These are phyloP conservation scores for Prosapia bicincta DNA, from an alignment of 2,888 invertebrate species.

Conservation along the genomic window DNA sequence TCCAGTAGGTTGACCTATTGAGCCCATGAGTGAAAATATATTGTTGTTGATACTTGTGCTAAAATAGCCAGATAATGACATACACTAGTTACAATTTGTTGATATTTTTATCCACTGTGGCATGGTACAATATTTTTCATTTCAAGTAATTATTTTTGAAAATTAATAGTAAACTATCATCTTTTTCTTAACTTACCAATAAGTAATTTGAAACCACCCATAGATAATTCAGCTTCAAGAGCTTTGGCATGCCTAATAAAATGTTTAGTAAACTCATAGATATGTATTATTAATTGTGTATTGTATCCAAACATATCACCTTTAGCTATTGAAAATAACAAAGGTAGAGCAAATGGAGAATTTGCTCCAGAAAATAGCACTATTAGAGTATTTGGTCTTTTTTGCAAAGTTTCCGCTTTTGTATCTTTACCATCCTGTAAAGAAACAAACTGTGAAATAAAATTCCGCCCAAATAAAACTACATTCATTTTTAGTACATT, in stretches of 20 bases:
- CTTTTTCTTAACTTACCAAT: not conserved
- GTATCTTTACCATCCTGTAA: not conserved
- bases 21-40: too few species aligned
- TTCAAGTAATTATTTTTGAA: too few species aligned
- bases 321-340: not conserved
- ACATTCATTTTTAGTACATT: too few species aligned
- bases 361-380: not conserved
- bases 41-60: too few species aligned
- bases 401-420: not conserved
- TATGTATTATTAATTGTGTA: not conserved
- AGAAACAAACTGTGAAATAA: not conserved
- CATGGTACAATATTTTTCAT: too few species aligned
- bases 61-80: too few species aligned
- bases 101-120: too few species aligned
- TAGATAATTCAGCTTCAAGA: not conserved
- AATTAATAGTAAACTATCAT: too few species aligned
- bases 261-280: not conserved
- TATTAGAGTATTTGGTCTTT: not conserved
- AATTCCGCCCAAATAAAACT: too few species aligned
- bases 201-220: not conserved
- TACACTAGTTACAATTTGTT: too few species aligned
- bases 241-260: not conserved
- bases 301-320: not conserved
- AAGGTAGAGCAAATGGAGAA: not conserved
- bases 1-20: too few species aligned